Base-by-base conservation (phyloP, 35 echinoderm and acorn worm species). In the Ptychodera flava region DNA sequence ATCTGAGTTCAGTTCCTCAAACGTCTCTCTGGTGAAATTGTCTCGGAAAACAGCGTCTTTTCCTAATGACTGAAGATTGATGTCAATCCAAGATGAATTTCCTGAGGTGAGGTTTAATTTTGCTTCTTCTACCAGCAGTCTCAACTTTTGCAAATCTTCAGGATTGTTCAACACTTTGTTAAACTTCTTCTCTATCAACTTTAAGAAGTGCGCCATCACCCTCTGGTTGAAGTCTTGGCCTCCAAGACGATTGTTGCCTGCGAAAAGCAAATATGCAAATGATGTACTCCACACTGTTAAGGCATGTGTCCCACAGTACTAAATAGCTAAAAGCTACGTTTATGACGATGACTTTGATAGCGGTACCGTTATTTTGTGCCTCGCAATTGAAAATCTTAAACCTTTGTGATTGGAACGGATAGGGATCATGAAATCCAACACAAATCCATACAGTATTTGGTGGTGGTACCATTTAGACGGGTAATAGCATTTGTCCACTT, bases 161-260 rank as follows among this genome's bases (percentile, higher is more conserved):
- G 84, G n/a, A 79, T 92, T 79, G 82, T 28, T 89, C 81, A 92
- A 36, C 16, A 28, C 38, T 31, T 91, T 82, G 34, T 76, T 78
- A 76, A 81, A 86, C 38, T 77, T 83, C 77, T 79, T 83, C 34
- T 89, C 90, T 14, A 95, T 79, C 1, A 90, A 27, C 37, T 95
- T 90, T 35, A 78, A 80, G 2, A 91, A 64, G 31, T 87, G 89
- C 6, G 77, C 35, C 79, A 92, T 84, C 0, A 95, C 33, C 1
- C 90, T 45, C 32, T 87, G 81, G 87, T 95, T 95, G n/a, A 95
- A 84, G 80, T 95, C 93, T 52, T 95, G 93, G 15, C 93, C 93
- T 64, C 93, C 93, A 22, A 95, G 35, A 91, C 89, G 93, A 45
- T 95, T 95, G 37, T 95, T 95, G 32, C 93, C 93, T 95, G 53